Evolutionary conservation across 1,140 invertebrate species (phyloP).

Genomic region (Euglossa dilemma): DNA sequence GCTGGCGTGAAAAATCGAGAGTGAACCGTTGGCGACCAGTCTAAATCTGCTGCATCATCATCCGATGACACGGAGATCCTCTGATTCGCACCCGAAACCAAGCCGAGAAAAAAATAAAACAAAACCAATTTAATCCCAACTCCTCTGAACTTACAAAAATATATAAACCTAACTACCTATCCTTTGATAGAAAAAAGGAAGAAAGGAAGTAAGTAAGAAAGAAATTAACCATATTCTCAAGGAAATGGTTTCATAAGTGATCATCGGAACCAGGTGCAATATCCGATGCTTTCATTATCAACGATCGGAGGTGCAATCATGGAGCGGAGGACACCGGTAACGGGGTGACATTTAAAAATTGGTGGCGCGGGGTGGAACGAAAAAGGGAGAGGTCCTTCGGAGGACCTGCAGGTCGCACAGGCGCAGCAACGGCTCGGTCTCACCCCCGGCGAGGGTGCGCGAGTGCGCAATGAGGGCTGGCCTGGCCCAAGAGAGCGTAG

Average conservation of each 20-base stretch:
- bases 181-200: not conserved
- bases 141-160: too few species aligned
- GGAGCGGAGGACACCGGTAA: slow-evolving; percentile 7
- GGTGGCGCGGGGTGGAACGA: not conserved
- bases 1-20: slow-evolving; percentile 30
- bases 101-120: not conserved
- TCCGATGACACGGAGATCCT: not conserved
- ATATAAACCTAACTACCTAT: too few species aligned
- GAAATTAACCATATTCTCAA: too few species aligned
- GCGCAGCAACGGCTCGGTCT: slow-evolving; percentile 63
- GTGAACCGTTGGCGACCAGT: not conserved
- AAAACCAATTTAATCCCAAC: too few species aligned
- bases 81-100: not conserved
- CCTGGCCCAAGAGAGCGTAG: slow-evolving; percentile 63
- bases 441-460: slow-evolving; percentile 10
- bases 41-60: not conserved
- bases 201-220: too few species aligned
- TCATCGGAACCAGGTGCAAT: too few species aligned
- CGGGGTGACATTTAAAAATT: slow-evolving; percentile 45
- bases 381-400: slow-evolving; percentile 63
- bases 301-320: not conserved
- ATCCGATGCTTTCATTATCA: not conserved
- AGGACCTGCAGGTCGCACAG: slow-evolving; percentile 59
- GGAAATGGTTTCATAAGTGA: too few species aligned
- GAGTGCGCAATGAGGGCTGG: slow-evolving; percentile 31